These are phyloP conservation scores for Eurystomus glaucurus DNA, from an alignment of 2,797 vertebrate genomes.

Conservation along the genomic window DNA sequence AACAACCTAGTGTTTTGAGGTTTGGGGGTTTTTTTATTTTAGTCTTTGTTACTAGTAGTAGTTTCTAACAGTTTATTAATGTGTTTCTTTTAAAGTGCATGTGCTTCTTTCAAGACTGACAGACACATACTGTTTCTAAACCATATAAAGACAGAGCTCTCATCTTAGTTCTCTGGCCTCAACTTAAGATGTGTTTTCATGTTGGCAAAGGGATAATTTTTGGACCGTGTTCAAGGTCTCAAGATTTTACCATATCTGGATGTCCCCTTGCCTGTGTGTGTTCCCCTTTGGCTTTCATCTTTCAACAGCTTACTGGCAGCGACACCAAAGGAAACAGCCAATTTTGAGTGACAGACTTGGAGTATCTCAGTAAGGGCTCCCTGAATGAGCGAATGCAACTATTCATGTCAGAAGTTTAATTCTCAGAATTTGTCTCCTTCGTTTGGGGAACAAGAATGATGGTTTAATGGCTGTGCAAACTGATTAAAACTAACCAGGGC, in stretches of 20 bases:
- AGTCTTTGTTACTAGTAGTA: background rate
- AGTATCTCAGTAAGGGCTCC: background rate
- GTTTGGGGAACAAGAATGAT: accelerated
- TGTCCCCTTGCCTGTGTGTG: background rate
- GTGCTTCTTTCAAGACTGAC: background rate
- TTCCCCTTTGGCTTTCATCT: constrained; percentile 8
- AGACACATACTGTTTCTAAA: background rate
- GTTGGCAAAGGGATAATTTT: constrained; percentile 31
- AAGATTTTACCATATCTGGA: constrained; percentile 57
- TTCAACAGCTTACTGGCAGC: background rate
- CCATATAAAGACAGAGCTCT: background rate
- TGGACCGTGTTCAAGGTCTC: background rate
- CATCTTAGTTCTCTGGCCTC: background rate
- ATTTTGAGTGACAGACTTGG: background rate
- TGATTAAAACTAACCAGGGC: background rate
- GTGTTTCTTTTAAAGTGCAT: background rate
- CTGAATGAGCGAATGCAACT: accelerated
- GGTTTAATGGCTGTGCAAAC: background rate
- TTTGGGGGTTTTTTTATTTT: background rate
- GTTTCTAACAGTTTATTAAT: background rate
- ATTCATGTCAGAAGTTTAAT: accelerated
- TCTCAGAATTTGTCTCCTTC: background rate
- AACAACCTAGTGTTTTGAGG: background rate
- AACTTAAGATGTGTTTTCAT: background rate
- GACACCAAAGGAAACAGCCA: background rate